Base-by-base conservation (phyloP, 1,140 invertebrate genomes). In the Drosophila gunungcola region DNA sequence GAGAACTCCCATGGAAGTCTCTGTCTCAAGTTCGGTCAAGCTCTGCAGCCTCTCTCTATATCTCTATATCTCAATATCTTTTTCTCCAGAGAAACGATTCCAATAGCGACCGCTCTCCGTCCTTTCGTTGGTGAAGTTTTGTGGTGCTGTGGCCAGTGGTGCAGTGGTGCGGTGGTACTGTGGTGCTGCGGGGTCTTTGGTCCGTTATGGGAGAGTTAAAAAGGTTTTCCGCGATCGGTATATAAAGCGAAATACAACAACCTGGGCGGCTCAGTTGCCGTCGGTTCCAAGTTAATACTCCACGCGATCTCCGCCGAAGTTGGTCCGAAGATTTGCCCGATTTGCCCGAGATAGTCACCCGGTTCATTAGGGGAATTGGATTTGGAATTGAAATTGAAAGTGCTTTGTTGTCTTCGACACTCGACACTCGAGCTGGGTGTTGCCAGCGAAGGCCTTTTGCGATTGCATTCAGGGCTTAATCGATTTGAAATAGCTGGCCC, bases 191-290 rank as follows among this genome's bases (percentile, higher is more conserved):
- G 55, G 68, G 61, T 58, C 74, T 64, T 51, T 56, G 45, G 51
- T 65, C 72, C 73, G 74, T 73, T 78, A 79, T 76, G 68, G 58
- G 68, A 72, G 65, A 68, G 68, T 57, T 39, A 72, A 86, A 67
- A 86, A 82, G 83, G 79, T 86, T 83, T 88, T 88, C 83, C 72
- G 78, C 75, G 27, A 54, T 67, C 74, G 62, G 83, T 89, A 88
- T 88, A 88, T 88, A 88, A 88, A 89, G 83, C 83, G 84, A 88
- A 77, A 70, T 80, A 83, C 83, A 89, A 83, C 83, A 88, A 88
- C 83, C 81, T 88, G 80, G 83, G 84, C 84, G 83, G 72, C 79
- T 88, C 83, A 88, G 83, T 88, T 75, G 76, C 76, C 81, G 79
- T 88, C 83, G 83, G 83, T 83, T 67, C 78, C 57, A 73, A 88